These are phyloP conservation scores for Metridium senile DNA, from an alignment of 92 coral and sea anemone species.

Conservation along the genomic window DNA sequence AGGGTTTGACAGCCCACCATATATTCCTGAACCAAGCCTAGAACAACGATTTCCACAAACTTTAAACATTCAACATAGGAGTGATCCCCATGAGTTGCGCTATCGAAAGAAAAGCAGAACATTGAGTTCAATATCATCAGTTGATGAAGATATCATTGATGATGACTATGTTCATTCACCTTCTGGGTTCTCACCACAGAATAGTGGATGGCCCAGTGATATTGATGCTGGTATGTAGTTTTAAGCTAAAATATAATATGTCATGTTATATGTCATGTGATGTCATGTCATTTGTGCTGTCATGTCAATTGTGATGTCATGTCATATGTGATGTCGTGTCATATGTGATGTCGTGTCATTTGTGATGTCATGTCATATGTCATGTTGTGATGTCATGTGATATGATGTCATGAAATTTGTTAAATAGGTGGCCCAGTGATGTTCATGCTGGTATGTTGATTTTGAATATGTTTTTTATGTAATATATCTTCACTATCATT, in stretches of 20 bases:
- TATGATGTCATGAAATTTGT: too few species aligned
- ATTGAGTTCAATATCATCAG: conserved; percentile 84
- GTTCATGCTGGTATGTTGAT: conserved; percentile 54
- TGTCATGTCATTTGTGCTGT: too few species aligned
- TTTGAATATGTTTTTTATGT: too few species aligned
- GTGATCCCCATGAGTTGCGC: conserved; percentile 82
- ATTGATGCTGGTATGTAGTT: conserved; percentile 57
- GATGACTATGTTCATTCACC: conserved; percentile 92
- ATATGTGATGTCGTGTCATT: too few species aligned
- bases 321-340: too few species aligned
- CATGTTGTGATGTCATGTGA: too few species aligned
- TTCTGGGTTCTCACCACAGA: conserved; percentile 80
- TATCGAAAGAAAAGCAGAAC: conserved; percentile 93
- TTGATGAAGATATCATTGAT: conserved; percentile 89
- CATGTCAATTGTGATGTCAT: too few species aligned
- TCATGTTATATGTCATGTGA: too few species aligned
- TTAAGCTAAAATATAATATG: not conserved
- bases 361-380: too few species aligned
- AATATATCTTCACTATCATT: too few species aligned
- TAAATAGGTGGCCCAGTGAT: conserved; percentile 84
- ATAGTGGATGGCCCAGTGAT: conserved; percentile 83
- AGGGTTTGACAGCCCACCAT: conserved; percentile 77
- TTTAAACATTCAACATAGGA: conserved; percentile 72
- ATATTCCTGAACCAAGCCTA: conserved; percentile 60
- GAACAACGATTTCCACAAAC: conserved; percentile 84